phyloP scores from a whole-genome alignment of 2,797 vertebrate species.

The Gymnopithys bicolor region DNA sequence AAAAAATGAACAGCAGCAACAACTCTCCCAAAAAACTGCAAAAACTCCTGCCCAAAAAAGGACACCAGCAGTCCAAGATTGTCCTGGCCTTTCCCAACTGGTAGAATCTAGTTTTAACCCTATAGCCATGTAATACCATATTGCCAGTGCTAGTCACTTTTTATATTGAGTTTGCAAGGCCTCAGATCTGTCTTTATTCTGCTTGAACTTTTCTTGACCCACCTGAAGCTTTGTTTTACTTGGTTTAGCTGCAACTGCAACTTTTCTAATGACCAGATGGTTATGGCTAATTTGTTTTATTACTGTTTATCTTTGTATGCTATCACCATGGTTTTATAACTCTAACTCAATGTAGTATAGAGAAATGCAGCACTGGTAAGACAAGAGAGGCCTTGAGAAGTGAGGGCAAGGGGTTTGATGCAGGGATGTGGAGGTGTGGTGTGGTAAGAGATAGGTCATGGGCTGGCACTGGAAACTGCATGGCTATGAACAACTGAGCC shows the following conservation, averaged over 20 bases:
- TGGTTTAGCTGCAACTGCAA: background rate
- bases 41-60: rapidly evolving
- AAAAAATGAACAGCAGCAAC: background rate
- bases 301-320: background rate
- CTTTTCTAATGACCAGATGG: constrained; percentile 7
- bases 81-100: background rate
- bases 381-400: background rate
- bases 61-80: background rate
- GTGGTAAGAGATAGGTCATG: rapidly evolving
- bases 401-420: background rate
- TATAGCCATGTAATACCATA: background rate
- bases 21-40: rapidly evolving
- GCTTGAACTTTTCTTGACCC: background rate
- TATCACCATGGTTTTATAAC: background rate
- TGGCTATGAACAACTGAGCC: background rate
- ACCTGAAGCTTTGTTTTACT: background rate
- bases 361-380: background rate
- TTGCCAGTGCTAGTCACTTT: background rate
- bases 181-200: background rate
- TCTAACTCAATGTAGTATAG: background rate
- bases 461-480: background rate
- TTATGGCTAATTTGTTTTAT: background rate
- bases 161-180: background rate
- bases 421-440: rapidly evolving
- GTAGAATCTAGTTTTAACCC: background rate